A percentile compares a stretch with the other conserved stretches of the same genome.
Evolutionary conservation across 2,797 vertebrate species (phyloP).

Genomic region (Pantherophis alleghaniensis): DNA sequence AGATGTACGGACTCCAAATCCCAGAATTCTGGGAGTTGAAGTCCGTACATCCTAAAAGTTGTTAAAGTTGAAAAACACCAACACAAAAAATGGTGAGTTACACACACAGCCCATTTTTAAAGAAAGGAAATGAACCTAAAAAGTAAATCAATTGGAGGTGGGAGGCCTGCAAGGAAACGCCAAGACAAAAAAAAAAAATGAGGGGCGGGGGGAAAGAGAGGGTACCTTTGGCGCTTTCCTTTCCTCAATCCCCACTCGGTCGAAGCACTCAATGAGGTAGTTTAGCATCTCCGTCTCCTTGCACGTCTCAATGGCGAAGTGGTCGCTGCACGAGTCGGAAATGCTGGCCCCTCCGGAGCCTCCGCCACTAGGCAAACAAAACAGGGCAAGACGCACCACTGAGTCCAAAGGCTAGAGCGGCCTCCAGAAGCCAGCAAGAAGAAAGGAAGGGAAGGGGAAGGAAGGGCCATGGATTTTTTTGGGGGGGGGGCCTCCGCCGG

Average conservation of each 20-base stretch:
- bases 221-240: constrained; percentile 97
- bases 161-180: neutral
- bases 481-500: neutral
- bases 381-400: neutral
- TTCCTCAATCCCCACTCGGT: constrained; percentile 98
- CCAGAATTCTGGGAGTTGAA: neutral
- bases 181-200: too few relatives aligned
- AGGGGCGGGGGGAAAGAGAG: neutral
- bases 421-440: neutral
- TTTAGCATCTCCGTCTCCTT: constrained; percentile 99
- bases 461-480: neutral
- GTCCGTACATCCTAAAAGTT: neutral
- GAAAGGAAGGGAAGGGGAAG: neutral
- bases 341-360: constrained; percentile 84
- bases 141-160: neutral
- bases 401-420: too few relatives aligned
- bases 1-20: too few relatives aligned
- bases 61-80: neutral
- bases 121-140: neutral
- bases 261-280: constrained; percentile 99
- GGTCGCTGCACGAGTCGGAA: constrained; percentile 88
- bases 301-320: constrained; percentile 95
- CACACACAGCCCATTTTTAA: fast-evolving
- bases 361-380: constrained; percentile 76
- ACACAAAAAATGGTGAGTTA: neutral